phyloP scores from a whole-genome alignment of 2,888 invertebrate species.

The Plebejus melissa region DNA sequence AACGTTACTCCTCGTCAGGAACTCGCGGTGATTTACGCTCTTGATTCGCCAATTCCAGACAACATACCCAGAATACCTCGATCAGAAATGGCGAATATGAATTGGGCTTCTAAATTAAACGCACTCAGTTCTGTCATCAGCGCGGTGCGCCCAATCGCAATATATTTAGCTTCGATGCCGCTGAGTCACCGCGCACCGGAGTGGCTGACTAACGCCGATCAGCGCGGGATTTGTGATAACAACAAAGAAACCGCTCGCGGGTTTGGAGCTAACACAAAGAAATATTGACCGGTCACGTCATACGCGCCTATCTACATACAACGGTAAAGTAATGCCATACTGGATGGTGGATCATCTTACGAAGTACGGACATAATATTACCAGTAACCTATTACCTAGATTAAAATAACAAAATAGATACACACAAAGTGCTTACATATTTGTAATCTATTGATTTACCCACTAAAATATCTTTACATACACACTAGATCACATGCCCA shows the following conservation, averaged over 20 bases:
- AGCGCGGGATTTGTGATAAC: background rate
- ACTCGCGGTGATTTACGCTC: background rate
- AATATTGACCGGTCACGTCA: background rate
- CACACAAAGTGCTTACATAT: too few species aligned
- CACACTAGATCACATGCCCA: too few species aligned
- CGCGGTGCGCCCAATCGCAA: background rate
- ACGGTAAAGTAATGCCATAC: background rate
- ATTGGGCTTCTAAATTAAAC: background rate
- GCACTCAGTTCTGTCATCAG: background rate
- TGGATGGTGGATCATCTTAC: background rate
- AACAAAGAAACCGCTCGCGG: constrained; percentile 1
- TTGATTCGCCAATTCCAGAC: background rate
- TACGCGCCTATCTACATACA: background rate
- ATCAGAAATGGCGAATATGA: background rate
- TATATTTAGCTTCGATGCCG: background rate
- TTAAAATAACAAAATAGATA: too few species aligned
- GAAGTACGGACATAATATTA: too few species aligned
- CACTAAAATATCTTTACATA: too few species aligned
- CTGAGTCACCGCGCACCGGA: background rate
- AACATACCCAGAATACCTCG: background rate
- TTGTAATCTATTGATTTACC: too few species aligned
- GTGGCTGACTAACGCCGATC: background rate
- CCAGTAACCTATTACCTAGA: too few species aligned
- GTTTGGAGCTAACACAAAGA: background rate
- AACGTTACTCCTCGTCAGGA: too few species aligned